Evolutionary conservation across 2,113 vertebrate genomes (phyloP), one percentile per base, ranked within the genome.

Genomic region (Odobenus rosmarus): DNA sequence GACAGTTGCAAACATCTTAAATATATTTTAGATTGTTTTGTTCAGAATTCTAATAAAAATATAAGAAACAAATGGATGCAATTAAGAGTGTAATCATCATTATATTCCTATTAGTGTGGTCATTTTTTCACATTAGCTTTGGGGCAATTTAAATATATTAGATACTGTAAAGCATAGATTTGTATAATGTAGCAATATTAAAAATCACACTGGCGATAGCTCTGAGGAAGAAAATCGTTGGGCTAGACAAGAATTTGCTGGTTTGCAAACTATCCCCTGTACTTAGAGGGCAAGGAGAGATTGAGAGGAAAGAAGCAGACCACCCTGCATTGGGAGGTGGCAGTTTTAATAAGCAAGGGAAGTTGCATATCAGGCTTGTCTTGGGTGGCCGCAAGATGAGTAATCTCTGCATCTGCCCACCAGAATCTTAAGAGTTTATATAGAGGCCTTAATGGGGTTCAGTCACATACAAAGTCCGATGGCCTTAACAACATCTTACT

Each of bases 1-100:
- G 39, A 53, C 55, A 42, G 9, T 64, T 95, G 55, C 2, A 83
- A 53, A 82, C 55, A 51, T 80, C 93, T 87, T 61, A 83, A 95
- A 26, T 92, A 15, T 74, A 79, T 83, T 89, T 76, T 69, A 39
- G 23, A 21, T 90, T 81, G 42, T 67, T 96, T 83, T 79, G 31
- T 79, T 95, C 39, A 72, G 62, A 87, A 96, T 96, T 84, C 85
- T 88, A 88, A 72, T 89, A 3, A 71, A 49, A 92, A 84, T 79
- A 42, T 26, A 92, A 76, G 18, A 97, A 86, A 62, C 79, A 80
- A 74, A 9, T 59, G 79, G 90, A 33, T 67, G 19, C 18, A 67
- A 8, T 69, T 95, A 88, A n/a, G 36, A 64, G 18, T 67, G 4
- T 3, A 39, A 1, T 39, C 46, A 74, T 74, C 15, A 71, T 90